phyloP scores from a whole-genome alignment of 2,113 vertebrate genomes.

The Burhinus bistriatus region DNA sequence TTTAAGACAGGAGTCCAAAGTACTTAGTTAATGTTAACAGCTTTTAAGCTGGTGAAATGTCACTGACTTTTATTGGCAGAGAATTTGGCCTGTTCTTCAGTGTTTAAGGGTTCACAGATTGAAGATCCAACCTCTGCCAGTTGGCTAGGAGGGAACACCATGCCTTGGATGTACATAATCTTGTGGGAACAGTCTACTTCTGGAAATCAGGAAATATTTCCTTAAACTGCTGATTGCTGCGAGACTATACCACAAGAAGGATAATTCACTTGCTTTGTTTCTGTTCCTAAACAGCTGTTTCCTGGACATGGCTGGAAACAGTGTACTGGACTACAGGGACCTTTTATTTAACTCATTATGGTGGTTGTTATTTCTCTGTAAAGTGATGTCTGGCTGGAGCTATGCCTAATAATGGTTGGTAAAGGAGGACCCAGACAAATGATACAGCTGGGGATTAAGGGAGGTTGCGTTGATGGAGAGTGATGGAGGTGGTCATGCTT shows the following conservation, averaged over 20 bases:
- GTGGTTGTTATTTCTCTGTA: background rate
- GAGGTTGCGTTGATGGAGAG: background rate
- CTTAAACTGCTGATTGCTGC: conserved; percentile 35
- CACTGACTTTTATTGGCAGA: background rate
- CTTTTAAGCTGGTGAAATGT: background rate
- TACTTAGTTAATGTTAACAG: background rate
- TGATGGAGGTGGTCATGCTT: conserved; percentile 9
- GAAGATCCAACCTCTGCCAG: background rate
- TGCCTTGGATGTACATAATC: background rate
- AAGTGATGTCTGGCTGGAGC: background rate
- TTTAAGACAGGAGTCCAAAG: background rate
- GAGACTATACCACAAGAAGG: background rate
- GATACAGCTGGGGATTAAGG: background rate
- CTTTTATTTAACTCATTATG: background rate
- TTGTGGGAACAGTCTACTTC: conserved; percentile 26
- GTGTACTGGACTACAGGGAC: background rate
- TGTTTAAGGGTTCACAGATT: background rate
- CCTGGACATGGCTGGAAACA: background rate
- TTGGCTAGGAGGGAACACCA: background rate
- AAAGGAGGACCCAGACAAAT: conserved; percentile 18
- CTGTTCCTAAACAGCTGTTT: conserved; percentile 59
- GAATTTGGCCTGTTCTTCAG: background rate
- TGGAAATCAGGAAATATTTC: conserved; percentile 41
- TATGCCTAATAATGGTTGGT: background rate
- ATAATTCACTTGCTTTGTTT: background rate